Conservation (phyloP, 1,140 invertebrate species). For the Drosophila pseudoananassae region DNA sequence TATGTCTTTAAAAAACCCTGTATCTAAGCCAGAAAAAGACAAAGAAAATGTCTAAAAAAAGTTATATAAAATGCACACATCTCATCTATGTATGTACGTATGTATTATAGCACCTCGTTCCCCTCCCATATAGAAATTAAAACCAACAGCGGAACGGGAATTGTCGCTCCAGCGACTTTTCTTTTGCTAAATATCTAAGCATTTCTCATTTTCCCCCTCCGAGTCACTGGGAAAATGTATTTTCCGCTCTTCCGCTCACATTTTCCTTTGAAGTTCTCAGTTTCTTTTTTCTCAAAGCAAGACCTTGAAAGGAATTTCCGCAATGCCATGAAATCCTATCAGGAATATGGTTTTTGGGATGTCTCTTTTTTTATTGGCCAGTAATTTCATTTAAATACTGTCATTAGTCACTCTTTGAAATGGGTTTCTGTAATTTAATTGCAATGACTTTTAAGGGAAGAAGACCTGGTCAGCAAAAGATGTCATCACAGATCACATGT, state of each 20-base stretch:
- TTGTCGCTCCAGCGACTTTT: constrained; percentile 27
- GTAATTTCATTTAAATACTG: not conserved
- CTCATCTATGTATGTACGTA: not conserved
- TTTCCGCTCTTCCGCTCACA: not conserved
- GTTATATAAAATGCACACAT: not conserved
- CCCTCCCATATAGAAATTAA: constrained; percentile 8
- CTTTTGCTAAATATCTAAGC: not conserved
- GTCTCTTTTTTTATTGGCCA: not conserved
- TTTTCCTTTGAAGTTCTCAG: not conserved
- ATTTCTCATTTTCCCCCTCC: not conserved
- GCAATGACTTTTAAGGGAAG: no score
- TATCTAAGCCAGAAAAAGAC: no score
- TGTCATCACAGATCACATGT: no score
- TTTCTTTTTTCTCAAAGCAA: not conserved
- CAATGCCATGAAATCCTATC: not conserved
- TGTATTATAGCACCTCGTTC: not conserved
- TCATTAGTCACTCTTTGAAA: not conserved
- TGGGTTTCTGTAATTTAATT: not conserved
- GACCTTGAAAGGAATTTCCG: constrained; percentile 1
- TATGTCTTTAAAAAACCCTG: no score
- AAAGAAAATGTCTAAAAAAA: not conserved
- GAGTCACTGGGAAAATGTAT: constrained; percentile 2
- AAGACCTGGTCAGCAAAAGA: no score
- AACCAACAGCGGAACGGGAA: constrained; percentile 22
- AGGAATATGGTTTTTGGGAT: not conserved